Evolutionary conservation across 1,140 invertebrate species (phyloP), one percentile per base, ranked within the genome.

Genomic region (Drosophila tsacasi): DNA sequence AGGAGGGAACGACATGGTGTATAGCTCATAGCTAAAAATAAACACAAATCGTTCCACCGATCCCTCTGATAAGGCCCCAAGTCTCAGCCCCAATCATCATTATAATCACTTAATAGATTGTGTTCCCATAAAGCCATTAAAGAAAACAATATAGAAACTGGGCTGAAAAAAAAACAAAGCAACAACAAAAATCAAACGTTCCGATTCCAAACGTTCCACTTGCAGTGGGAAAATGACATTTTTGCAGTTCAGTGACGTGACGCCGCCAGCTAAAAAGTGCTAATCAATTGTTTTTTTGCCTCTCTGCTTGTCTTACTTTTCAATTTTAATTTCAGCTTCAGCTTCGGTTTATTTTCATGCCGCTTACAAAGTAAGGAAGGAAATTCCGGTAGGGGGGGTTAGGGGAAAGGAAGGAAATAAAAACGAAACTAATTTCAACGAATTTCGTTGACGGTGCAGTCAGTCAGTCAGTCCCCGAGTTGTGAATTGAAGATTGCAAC

Each of bases 11-110:
- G 63, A 54, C 46, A 27, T 37, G 44, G 78, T 50, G 50, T 52
- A 76, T 85, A 85, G 85, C 86, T 89, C 85, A 90, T 73, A 62
- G 65, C 85, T 90, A 90, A 82, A 90, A 90, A 90, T 90, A 90
- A 82, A 82, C 54, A 80, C 55, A 25, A 57, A 57, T 57, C 73
- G 84, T 49, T 68, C 13, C 54, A 64, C 62, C 65, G 76, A 81
- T 89, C 77, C 81, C 77, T 84, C 77, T 81, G 84, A 89, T 87
- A 87, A 89, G 81, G 76, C 42, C 35, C 49, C 50, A 5, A 27
- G 66, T 3, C 40, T 63, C 77, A 87, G 47, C n/a, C 27, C 27
- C 50, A 52, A 52, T 52, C 50, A 87, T 87, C 81, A 81, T 81
- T 57, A 81, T 84, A 84, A 87, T 87, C 83, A 84, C 80, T 81